phyloP scores from a whole-genome alignment of 2,888 invertebrate species.

The Gastracanthus pulcherrimus region DNA sequence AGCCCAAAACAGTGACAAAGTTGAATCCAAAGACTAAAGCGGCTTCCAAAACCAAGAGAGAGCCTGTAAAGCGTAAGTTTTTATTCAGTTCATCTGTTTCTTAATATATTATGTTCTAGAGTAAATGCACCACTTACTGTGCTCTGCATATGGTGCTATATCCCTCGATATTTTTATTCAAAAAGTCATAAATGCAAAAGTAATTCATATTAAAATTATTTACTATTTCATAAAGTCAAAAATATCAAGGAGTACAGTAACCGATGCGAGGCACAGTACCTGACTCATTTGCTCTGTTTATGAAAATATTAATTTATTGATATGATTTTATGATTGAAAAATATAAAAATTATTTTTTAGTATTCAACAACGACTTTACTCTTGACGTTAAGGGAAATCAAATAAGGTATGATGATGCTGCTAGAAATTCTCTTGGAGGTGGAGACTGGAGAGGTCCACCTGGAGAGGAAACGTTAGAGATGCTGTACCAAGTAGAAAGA shows the following conservation, averaged over 20 bases:
- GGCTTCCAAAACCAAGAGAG: conserved; percentile 61
- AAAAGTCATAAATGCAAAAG: no score
- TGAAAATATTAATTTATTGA: not conserved
- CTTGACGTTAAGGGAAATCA: conserved; percentile 55
- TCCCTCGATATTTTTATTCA: no score
- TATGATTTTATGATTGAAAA: not conserved
- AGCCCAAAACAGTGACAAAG: conserved; percentile 63
- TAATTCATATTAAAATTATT: not conserved
- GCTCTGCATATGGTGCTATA: no score
- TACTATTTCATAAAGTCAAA: not conserved
- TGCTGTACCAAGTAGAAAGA: conserved; percentile 71
- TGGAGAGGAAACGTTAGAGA: conserved; percentile 49
- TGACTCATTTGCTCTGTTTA: no score
- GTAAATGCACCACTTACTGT: no score
- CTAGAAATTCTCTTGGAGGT: conserved; percentile 44
- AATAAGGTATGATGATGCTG: conserved; percentile 45
- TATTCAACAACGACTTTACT: conserved; percentile 43
- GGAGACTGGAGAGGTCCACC: conserved; percentile 37
- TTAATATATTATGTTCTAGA: not conserved
- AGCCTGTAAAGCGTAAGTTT: conserved; percentile 61
- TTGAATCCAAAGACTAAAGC: conserved; percentile 56
- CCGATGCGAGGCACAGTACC: no score
- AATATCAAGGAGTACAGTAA: no score
- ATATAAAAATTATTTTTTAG: conserved; percentile 21
- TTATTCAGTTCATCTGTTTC: conserved; percentile 43